These are phyloP conservation scores for Atopsyche davidsoni DNA, from an alignment of 1,140 invertebrate genomes.

Conservation along the genomic window DNA sequence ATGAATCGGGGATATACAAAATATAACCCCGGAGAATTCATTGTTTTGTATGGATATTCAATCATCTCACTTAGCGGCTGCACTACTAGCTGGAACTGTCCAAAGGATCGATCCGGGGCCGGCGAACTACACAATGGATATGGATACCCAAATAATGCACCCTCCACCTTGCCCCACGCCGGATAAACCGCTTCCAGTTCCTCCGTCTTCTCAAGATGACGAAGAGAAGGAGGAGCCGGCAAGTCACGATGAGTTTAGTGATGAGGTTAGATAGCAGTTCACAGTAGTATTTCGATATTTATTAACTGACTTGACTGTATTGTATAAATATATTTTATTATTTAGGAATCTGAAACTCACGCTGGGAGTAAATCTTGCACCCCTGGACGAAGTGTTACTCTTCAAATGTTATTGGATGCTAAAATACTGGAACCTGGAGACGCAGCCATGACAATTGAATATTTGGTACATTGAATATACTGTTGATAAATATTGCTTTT, in stretches of 20 bases:
- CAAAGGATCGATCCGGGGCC: conserved; percentile 29
- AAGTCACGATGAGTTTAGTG: conserved; percentile 51
- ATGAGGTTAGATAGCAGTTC: conserved; percentile 53
- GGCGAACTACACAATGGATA: conserved; percentile 18
- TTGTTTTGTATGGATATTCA: conserved; percentile 36
- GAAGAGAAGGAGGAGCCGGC: conserved; percentile 51
- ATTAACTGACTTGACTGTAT: neutral
- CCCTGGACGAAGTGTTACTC: conserved; percentile 69
- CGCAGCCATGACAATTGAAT: conserved; percentile 80
- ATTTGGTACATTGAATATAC: conserved; percentile 59
- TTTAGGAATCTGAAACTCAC: conserved; percentile 50
- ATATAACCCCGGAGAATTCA: too few relatives aligned
- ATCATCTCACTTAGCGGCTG: conserved; percentile 44
- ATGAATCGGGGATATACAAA: too few relatives aligned
- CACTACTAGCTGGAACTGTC: conserved; percentile 38
- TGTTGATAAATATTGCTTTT: conserved; percentile 12
- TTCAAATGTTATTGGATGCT: conserved; percentile 75
- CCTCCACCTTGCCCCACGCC: conserved; percentile 12
- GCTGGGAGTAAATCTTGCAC: conserved; percentile 43
- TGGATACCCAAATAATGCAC: conserved; percentile 8
- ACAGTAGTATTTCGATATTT: too few relatives aligned
- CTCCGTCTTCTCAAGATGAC: conserved; percentile 30
- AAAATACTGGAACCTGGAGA: conserved; percentile 75
- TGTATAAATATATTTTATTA: conserved; percentile 21
- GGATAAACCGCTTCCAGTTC: conserved; percentile 1